Conservation (phyloP, 2,113 vertebrate species). For the Acrocephalus kingi region DNA sequence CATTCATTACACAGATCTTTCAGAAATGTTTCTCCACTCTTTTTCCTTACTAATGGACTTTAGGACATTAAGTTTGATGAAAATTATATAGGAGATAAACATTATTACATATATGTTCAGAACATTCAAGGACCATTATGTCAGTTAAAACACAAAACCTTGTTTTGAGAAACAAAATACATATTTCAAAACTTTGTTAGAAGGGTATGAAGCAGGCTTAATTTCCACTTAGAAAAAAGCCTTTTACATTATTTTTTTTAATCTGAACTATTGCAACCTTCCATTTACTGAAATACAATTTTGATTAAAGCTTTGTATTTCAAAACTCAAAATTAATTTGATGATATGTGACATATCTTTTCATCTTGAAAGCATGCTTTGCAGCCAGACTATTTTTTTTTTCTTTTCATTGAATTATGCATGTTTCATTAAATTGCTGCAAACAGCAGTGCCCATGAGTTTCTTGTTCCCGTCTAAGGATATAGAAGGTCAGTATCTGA, state of each 20-base stretch:
- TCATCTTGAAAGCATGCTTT: neutral
- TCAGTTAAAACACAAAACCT: neutral
- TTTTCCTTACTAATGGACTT: neutral
- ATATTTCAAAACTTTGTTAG: neutral
- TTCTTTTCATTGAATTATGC: neutral
- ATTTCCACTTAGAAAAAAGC: neutral
- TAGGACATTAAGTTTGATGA: neutral
- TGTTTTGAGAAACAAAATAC: neutral
- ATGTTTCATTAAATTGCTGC: neutral
- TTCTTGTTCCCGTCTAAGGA: neutral
- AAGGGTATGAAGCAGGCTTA: neutral
- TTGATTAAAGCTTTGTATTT: neutral
- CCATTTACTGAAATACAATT: neutral
- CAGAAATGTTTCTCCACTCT: neutral
- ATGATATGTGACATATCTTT: neutral
- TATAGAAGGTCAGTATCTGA: neutral
- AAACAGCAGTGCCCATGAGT: neutral
- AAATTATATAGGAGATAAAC: neutral
- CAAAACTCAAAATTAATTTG: neutral
- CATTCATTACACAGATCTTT: neutral
- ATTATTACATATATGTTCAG: neutral
- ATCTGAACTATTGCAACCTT: neutral
- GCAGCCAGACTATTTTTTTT: neutral
- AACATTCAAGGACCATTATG: neutral
- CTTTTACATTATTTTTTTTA: neutral